These are phyloP conservation scores for Enteromius trimaculatus DNA, from an alignment of 2,797 vertebrate genomes.

Conservation along the genomic window DNA sequence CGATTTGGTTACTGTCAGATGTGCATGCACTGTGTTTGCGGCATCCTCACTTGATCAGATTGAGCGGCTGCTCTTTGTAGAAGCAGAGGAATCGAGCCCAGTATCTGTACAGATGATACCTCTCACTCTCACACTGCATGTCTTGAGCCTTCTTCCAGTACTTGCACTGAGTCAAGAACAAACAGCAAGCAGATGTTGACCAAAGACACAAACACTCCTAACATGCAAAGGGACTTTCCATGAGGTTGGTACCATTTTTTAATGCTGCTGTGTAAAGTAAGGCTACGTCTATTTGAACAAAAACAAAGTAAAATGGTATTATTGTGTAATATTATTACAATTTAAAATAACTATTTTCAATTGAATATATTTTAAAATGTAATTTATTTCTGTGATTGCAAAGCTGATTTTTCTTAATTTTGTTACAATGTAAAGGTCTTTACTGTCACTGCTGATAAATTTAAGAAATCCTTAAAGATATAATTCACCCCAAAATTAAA, in stretches of 20 bases:
- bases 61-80: conserved; percentile 95
- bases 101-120: conserved; percentile 83
- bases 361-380: not conserved
- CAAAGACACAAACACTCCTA: not conserved
- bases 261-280: not conserved
- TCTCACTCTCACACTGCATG: conserved; percentile 83
- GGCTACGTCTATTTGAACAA: not conserved
- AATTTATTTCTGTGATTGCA: not conserved
- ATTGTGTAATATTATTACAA: not conserved
- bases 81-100: conserved; percentile 92
- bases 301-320: not conserved
- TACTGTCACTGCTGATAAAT: not conserved
- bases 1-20: not conserved
- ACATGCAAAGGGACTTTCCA: not conserved
- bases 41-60: conserved; percentile 86
- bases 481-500: not conserved
- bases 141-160: conserved; percentile 87
- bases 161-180: conserved; percentile 78
- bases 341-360: not conserved
- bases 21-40: not conserved
- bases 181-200: not conserved
- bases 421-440: not conserved
- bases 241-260: not conserved
- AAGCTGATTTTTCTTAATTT: not conserved
- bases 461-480: not conserved